A percentile compares a stretch with the other conserved stretches of the same genome.
Conservation (phyloP, 2,888 invertebrate genomes). For the Caenorhabditis zanzibari region DNA sequence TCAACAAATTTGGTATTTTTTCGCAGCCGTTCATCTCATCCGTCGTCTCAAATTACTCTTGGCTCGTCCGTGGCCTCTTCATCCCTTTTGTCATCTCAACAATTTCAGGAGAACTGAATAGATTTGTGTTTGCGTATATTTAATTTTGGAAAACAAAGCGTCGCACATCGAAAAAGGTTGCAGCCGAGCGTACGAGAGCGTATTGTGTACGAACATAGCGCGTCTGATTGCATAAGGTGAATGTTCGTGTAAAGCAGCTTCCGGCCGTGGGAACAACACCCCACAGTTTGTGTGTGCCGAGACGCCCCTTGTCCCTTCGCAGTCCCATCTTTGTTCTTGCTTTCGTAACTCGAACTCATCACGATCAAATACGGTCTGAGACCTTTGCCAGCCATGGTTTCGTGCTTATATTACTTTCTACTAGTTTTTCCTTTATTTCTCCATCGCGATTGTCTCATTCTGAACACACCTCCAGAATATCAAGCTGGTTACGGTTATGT, state of each 20-base stretch:
- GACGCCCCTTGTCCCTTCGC: constrained; percentile 37
- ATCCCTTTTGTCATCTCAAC: constrained; percentile 20
- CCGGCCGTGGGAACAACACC: constrained; percentile 66
- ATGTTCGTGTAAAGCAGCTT: constrained; percentile 68
- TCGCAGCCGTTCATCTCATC: constrained; percentile 37
- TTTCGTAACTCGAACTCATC: constrained; percentile 86
- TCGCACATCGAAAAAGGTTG: constrained; percentile 56
- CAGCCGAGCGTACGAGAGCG: constrained; percentile 57
- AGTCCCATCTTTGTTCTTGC: constrained; percentile 46
- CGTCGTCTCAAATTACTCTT: constrained; percentile 40
- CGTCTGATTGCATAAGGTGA: constrained; percentile 84
- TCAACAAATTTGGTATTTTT: constrained; percentile 52
- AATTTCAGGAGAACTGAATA: constrained; percentile 32
- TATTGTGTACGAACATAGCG: constrained; percentile 55
- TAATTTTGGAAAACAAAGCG: constrained; percentile 60
- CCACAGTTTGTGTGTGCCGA: constrained; percentile 53
- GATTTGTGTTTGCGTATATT: constrained; percentile 54
- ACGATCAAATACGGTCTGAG: constrained; percentile 83
- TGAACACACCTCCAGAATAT: constrained; percentile 74
- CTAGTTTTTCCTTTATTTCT: constrained; percentile 12
- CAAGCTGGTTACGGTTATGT: constrained; percentile 85
- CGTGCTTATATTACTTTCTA: constrained; percentile 48
- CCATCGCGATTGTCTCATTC: constrained; percentile 4
- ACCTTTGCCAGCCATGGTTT: constrained; percentile 36
- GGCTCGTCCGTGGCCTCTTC: constrained; percentile 88